phyloP scores from a whole-genome alignment of 2,113 vertebrate species.

The Strix aluco region DNA sequence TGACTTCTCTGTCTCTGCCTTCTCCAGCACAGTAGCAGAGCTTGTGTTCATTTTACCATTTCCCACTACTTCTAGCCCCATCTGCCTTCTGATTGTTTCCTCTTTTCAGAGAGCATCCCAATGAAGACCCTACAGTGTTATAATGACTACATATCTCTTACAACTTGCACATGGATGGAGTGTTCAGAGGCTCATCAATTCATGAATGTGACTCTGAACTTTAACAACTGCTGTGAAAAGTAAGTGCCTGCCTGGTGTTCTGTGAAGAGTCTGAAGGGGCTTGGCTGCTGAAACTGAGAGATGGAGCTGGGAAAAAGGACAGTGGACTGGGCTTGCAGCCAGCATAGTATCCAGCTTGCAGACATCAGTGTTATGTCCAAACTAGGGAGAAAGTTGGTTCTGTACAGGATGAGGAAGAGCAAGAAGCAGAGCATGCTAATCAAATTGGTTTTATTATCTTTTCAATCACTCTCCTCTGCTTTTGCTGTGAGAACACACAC shows the following conservation, averaged over 20 bases:
- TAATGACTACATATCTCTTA: rapidly evolving
- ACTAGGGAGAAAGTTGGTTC: not conserved
- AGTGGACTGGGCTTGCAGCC: not conserved
- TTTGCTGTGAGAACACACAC: not conserved
- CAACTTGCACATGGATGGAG: not conserved
- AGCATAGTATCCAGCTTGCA: not conserved
- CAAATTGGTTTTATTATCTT: not conserved
- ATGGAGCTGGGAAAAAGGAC: not conserved
- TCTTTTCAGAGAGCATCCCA: not conserved
- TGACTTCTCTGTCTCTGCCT: not conserved
- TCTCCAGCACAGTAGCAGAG: not conserved
- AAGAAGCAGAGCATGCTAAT: not conserved
- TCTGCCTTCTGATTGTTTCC: not conserved
- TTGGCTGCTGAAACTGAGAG: not conserved
- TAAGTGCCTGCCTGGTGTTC: not conserved
- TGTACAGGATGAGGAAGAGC: not conserved
- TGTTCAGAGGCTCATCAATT: not conserved
- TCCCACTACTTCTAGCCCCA: not conserved
- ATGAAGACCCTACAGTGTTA: not conserved
- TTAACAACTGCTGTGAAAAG: not conserved
- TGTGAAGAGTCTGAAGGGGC: not conserved
- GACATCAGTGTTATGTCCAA: not conserved
- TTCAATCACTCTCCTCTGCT: not conserved
- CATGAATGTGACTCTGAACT: not conserved
- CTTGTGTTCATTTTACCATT: not conserved